Evolutionary conservation across 2,113 vertebrate genomes (phyloP), one percentile per base, ranked within the genome.

Genomic region (Spea multiplicata): DNA sequence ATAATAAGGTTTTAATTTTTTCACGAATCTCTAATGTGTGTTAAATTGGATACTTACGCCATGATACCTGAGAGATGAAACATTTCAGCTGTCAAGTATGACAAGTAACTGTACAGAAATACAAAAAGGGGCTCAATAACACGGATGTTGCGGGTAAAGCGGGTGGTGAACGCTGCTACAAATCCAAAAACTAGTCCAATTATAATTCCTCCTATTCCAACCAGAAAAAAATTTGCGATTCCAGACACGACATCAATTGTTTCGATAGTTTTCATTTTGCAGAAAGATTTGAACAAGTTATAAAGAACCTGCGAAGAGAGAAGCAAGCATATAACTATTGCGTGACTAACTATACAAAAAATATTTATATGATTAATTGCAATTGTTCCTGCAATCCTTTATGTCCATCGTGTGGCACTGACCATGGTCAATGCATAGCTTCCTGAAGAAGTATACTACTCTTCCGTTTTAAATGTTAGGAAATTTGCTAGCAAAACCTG

Each of bases 61-160:
- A 98, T 97, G 89, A 99, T 98, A 85, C 96, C 96, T 0, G 97
- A 99, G 83, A 99, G 91, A 77, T 94, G 88, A 67, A 99, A 96
- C 87, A 99, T 94, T 89, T 99, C 97, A 0, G 97, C 95, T 77
- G 97, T 93, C 84, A 99, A 92, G 80, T 99, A 99, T 77, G 96
- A 95, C 87, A 99, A 87, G 82, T 98, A 99, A 87, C 96, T 97
- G 91, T 94, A 99, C 90, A 99, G 92, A 92, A 99, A 99, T 86
- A 99, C 94, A 85, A 99, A 97, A 67, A 99, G 95, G 0, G 97
- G 97, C 87, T 99, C 97, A 46, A 99, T 98, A 83, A 98, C 96
- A 73, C 93, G 84, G 80, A 98, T 95, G 82, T 91, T 96, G 84
- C 94, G 92, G 53, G 97, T 99, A 91, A 98, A 98, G 61, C 97